Evolutionary conservation across 2,888 invertebrate species (phyloP).

Genomic region (Poecilus cupreus): DNA sequence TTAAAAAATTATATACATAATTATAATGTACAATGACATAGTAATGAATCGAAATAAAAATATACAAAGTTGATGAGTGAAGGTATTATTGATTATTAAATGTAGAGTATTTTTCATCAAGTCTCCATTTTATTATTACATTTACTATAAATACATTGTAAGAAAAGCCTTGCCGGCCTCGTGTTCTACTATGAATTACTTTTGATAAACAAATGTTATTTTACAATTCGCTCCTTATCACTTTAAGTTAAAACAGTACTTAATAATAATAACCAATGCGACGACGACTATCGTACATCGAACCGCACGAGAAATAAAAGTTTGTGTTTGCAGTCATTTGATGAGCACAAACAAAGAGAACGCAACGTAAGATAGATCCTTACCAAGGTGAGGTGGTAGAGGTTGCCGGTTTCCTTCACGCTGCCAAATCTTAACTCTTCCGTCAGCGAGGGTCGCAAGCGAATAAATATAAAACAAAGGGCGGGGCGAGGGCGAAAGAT

Average conservation of each 20-base stretch:
- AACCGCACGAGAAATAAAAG: neutral
- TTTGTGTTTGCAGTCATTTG: slow-evolving; percentile 42
- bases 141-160: slow-evolving; percentile 58
- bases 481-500: slow-evolving; percentile 25
- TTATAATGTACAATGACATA: too few relatives aligned
- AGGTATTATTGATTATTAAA: slow-evolving; percentile 23
- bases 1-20: too few relatives aligned
- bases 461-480: neutral
- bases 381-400: slow-evolving; percentile 15
- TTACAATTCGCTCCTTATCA: slow-evolving; percentile 55
- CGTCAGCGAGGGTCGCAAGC: slow-evolving; percentile 1
- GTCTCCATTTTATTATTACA: slow-evolving; percentile 55
- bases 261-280: slow-evolving; percentile 16
- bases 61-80: neutral
- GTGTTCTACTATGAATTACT: slow-evolving; percentile 49
- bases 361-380: neutral
- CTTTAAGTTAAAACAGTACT: slow-evolving; percentile 44
- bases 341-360: slow-evolving; percentile 42
- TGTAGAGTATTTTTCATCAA: neutral
- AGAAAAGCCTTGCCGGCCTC: slow-evolving; percentile 47
- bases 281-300: neutral
- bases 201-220: slow-evolving; percentile 45
- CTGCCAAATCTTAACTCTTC: neutral
- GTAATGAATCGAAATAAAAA: too few relatives aligned
- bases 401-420: neutral